Evolutionary conservation across 2,888 invertebrate species (phyloP).

Genomic region (Tryphoninae sp.): DNA sequence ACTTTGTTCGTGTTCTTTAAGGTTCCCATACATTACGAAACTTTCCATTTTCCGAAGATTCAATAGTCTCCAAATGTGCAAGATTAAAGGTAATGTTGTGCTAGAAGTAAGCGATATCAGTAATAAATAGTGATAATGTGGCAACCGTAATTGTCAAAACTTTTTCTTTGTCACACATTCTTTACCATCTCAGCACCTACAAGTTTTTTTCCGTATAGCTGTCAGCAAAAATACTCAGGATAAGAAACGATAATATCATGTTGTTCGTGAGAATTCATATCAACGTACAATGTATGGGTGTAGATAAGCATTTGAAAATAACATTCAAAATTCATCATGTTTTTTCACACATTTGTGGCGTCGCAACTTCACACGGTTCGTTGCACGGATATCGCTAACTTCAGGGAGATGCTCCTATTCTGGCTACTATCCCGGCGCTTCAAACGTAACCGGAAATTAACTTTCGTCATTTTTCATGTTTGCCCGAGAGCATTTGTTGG

Average conservation of each 20-base stretch:
- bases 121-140: not conserved
- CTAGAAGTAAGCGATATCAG: not conserved
- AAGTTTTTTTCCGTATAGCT: not conserved
- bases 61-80: not conserved
- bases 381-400: too few relatives aligned
- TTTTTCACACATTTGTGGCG: not conserved
- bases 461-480: constrained; percentile 41
- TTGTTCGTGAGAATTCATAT: not conserved
- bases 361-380: too few relatives aligned
- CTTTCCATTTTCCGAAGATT: not conserved
- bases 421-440: constrained; percentile 57
- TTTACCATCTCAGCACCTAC: not conserved
- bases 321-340: not conserved
- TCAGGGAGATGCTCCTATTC: constrained; percentile 1
- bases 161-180: not conserved
- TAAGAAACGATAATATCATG: not conserved
- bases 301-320: not conserved
- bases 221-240: not conserved
- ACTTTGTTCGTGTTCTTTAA: too few relatives aligned
- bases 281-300: not conserved
- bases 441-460: constrained; percentile 64
- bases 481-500: constrained; percentile 31
- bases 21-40: too few relatives aligned
- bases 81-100: not conserved
- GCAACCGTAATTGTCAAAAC: not conserved